These are phyloP conservation scores for Noctua fimbriata DNA, from an alignment of 2,888 invertebrate species.

Conservation along the genomic window DNA sequence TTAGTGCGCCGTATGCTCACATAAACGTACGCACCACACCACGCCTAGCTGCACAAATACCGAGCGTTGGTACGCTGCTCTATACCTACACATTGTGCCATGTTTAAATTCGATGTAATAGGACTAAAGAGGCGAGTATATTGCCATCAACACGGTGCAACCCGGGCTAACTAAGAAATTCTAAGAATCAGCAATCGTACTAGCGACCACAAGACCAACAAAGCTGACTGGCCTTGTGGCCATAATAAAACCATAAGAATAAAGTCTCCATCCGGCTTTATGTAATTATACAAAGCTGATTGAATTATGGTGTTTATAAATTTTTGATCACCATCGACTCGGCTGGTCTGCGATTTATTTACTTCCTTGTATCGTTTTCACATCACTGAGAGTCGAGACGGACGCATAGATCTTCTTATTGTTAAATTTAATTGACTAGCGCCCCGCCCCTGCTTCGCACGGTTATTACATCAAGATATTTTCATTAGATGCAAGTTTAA, in stretches of 20 bases:
- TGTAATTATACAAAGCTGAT: slow-evolving; percentile 19
- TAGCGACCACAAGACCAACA: background rate
- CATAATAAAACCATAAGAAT: slow-evolving; percentile 11
- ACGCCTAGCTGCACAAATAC: no score
- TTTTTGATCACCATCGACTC: slow-evolving; percentile 27
- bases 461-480: background rate
- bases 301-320: slow-evolving; percentile 41
- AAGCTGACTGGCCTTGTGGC: background rate
- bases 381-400: slow-evolving; percentile 10
- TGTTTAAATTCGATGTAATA: background rate
- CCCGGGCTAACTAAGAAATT: no score
- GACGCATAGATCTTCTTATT: slow-evolving; percentile 6
- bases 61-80: background rate
- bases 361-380: slow-evolving; percentile 34
- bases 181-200: background rate
- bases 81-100: background rate
- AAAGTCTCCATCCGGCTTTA: slow-evolving; percentile 7
- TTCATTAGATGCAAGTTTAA: background rate
- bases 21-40: no score
- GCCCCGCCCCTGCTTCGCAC: background rate
- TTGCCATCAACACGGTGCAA: background rate
- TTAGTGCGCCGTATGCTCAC: no score
- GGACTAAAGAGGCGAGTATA: no score
- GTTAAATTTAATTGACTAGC: slow-evolving; percentile 22
- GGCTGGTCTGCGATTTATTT: slow-evolving; percentile 28